phyloP scores from a whole-genome alignment of 64 coral and sea anemone species.

The Acropora yongei region DNA sequence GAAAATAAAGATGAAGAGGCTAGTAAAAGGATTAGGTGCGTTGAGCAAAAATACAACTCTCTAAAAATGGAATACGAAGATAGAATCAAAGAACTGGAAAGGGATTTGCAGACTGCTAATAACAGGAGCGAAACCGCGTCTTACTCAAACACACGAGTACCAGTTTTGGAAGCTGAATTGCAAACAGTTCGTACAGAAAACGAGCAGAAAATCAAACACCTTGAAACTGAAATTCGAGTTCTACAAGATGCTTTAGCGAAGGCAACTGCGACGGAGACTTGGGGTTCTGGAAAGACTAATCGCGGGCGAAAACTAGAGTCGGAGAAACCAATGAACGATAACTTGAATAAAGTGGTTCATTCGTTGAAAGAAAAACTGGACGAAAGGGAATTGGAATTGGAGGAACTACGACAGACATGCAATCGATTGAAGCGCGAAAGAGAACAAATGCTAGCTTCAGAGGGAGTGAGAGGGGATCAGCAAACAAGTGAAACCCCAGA shows the following conservation, averaged over 20 bases:
- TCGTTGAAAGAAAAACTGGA: constrained; percentile 58
- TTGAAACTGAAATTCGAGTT: constrained; percentile 82
- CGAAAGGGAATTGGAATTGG: constrained; percentile 82
- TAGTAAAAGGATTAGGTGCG: constrained; percentile 79
- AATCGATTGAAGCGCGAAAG: constrained; percentile 72
- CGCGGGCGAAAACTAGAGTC: constrained; percentile 28
- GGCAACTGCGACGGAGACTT: constrained; percentile 44
- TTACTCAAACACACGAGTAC: constrained; percentile 63
- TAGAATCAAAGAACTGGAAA: constrained; percentile 75
- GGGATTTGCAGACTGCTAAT: constrained; percentile 67
- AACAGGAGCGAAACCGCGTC: constrained; percentile 56
- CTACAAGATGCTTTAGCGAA: constrained; percentile 75
- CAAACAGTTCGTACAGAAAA: constrained; percentile 64
- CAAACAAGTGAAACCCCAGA: constrained; percentile 25
- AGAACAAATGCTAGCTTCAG: constrained; percentile 74
- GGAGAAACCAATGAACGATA: not conserved
- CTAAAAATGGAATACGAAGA: constrained; percentile 92
- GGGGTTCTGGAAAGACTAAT: constrained; percentile 9
- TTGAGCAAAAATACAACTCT: constrained; percentile 98
- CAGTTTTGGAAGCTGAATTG: constrained; percentile 78
- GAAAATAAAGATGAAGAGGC: constrained; percentile 92
- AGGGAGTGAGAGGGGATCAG: constrained; percentile 9
- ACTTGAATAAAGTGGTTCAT: constrained; percentile 6
- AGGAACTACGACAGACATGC: constrained; percentile 75
- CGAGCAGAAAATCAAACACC: constrained; percentile 57